Evolutionary conservation across 2,113 vertebrate species (phyloP).

Genomic region (Corydoras maculifer): DNA sequence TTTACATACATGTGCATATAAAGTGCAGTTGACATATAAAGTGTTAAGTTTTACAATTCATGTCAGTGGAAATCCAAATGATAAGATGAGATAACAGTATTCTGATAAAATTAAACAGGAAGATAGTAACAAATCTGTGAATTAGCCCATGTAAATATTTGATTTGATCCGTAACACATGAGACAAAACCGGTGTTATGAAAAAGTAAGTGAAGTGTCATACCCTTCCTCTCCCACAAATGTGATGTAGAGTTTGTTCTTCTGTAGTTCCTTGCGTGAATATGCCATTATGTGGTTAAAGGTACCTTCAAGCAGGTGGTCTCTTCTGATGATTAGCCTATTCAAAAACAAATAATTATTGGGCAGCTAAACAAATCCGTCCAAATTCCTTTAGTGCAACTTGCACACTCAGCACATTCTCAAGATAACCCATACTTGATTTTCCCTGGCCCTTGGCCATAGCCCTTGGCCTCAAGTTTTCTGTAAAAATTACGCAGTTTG

Average conservation of each 20-base stretch:
- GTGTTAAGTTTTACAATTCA: too few species aligned
- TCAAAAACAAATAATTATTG: neutral
- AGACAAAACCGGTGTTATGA: too few species aligned
- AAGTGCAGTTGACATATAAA: too few species aligned
- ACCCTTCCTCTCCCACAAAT: conserved; percentile 97
- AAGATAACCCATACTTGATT: conserved; percentile 81
- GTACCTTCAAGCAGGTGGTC: conserved; percentile 94
- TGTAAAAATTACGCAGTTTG: conserved; percentile 95
- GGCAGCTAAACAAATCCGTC: neutral
- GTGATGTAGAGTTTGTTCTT: conserved; percentile 95
- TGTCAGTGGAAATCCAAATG: too few species aligned
- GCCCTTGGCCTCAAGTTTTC: conserved; percentile 96
- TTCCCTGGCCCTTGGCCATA: conserved; percentile 96
- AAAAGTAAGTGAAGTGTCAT: conserved; percentile 16
- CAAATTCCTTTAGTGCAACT: neutral
- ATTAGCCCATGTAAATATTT: too few species aligned
- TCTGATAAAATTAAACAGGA: too few species aligned
- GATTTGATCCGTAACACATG: too few species aligned
- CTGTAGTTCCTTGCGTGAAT: conserved; percentile 96
- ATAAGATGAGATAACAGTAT: too few species aligned
- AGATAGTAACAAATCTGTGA: too few species aligned
- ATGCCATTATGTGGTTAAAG: conserved; percentile 97
- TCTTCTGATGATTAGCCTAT: conserved; percentile 85
- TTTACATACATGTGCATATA: too few species aligned
- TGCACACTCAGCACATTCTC: neutral